phyloP scores from a whole-genome alignment of 2,113 vertebrate species.

The Paramisgurnus dabryanus region DNA sequence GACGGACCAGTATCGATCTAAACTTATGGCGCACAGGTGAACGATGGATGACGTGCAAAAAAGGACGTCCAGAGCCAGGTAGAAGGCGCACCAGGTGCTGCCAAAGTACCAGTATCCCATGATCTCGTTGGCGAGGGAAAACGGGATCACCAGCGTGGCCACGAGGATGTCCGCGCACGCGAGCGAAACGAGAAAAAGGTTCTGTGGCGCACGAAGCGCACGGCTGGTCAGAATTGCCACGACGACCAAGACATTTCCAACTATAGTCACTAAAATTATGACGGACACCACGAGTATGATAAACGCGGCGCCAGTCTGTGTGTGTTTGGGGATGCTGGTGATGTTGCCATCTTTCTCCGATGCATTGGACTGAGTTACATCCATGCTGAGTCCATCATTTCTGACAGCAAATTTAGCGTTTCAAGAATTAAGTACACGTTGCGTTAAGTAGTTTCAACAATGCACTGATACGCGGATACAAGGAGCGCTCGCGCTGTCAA shows the following conservation, averaged over 20 bases:
- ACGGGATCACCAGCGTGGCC: slow-evolving; percentile 88
- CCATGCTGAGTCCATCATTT: slow-evolving; percentile 51
- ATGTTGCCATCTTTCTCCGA: slow-evolving; percentile 60
- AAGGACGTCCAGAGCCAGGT: slow-evolving; percentile 84
- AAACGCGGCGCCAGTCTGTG: slow-evolving; percentile 71
- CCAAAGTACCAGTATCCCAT: slow-evolving; percentile 84
- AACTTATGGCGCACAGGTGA: slow-evolving; percentile 87
- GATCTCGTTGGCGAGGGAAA: slow-evolving; percentile 90
- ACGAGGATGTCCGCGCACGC: slow-evolving; percentile 90
- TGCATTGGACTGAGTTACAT: slow-evolving; percentile 53
- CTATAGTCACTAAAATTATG: slow-evolving; percentile 77
- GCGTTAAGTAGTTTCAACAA: slow-evolving; percentile 11
- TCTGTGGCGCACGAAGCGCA: slow-evolving; percentile 86
- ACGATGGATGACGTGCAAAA: slow-evolving; percentile 87
- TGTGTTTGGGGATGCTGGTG: slow-evolving; percentile 65
- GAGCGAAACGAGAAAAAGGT: slow-evolving; percentile 91
- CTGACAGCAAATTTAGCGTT: neutral
- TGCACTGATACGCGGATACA: neutral
- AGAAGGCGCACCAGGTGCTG: slow-evolving; percentile 83
- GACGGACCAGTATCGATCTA: slow-evolving; percentile 87
- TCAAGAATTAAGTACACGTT: slow-evolving; percentile 1
- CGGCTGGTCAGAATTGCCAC: slow-evolving; percentile 85
- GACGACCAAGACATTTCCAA: slow-evolving; percentile 82
- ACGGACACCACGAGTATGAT: slow-evolving; percentile 80
- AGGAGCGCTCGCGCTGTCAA: neutral